These are phyloP conservation scores for Orientallactaga bullata DNA, from an alignment of 2,113 vertebrate genomes.

Conservation along the genomic window DNA sequence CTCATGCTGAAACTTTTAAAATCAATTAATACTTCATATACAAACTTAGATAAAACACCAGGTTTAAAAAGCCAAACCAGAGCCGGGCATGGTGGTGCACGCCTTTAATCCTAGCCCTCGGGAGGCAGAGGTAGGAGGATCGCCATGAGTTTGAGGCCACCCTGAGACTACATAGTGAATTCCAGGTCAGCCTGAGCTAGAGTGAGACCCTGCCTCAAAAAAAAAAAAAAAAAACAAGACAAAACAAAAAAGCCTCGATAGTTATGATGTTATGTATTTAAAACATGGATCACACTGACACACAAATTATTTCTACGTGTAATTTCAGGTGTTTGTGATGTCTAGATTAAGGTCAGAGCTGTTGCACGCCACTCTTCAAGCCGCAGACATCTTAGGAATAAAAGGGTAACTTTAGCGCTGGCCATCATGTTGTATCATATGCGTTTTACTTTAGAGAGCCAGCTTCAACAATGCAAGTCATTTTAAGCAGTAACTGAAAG, in stretches of 20 bases:
- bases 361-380: not conserved
- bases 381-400: not conserved
- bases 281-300: not conserved
- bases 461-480: not conserved
- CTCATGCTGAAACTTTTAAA: not conserved
- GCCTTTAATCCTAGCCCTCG: no score
- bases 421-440: not conserved
- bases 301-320: not conserved
- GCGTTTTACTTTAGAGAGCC: not conserved
- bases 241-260: no score
- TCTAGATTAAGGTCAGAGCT: not conserved
- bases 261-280: not conserved
- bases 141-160: no score
- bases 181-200: no score
- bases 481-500: not conserved
- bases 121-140: no score
- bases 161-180: no score
- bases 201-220: no score
- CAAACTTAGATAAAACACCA: not conserved
- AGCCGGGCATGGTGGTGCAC: no score
- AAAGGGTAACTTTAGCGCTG: not conserved
- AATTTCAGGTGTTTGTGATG: not conserved
- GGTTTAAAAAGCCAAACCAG: not conserved
- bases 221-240: no score
- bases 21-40: not conserved